Percentiles rank a stretch among this genome's conserved stretches.
Evolutionary conservation across 2,888 invertebrate species (phyloP).

Genomic region (Esperia sulphurella): DNA sequence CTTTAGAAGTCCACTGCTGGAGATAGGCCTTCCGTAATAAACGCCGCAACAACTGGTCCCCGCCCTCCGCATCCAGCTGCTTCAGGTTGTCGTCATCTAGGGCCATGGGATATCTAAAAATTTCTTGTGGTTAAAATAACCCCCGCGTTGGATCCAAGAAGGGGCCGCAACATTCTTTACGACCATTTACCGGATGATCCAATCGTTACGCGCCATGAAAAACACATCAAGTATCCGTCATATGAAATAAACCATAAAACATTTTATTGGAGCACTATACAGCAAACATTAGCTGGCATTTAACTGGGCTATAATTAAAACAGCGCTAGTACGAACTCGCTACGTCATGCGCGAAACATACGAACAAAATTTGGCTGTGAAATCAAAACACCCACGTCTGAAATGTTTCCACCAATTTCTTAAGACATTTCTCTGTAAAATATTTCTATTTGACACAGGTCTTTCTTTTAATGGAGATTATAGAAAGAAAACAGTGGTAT

Average conservation of each 20-base stretch:
- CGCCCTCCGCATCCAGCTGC: too few relatives aligned
- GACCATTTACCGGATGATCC: neutral
- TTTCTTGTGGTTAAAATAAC: neutral
- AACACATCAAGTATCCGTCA: slow-evolving; percentile 21
- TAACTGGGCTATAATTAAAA: slow-evolving; percentile 66
- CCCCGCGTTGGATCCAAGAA: neutral
- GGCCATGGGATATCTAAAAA: too few relatives aligned
- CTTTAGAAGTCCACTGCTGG: too few relatives aligned
- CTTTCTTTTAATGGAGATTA: neutral
- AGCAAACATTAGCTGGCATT: slow-evolving; percentile 67
- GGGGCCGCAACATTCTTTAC: slow-evolving; percentile 2
- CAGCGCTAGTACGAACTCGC: slow-evolving; percentile 31
- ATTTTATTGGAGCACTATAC: slow-evolving; percentile 46
- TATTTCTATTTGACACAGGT: neutral
- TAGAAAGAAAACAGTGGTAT: neutral
- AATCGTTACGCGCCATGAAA: slow-evolving; percentile 5
- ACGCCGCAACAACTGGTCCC: too few relatives aligned
- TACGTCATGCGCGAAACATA: slow-evolving; percentile 41
- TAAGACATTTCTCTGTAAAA: neutral
- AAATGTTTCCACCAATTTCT: slow-evolving; percentile 28
- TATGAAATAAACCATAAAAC: slow-evolving; percentile 55
- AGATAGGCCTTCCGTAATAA: too few relatives aligned
- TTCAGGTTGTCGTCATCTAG: too few relatives aligned
- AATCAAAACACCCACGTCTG: slow-evolving; percentile 47
- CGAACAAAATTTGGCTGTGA: slow-evolving; percentile 47